Evolutionary conservation across 1,140 invertebrate species (phyloP).

Genomic region (Himalopsyche phryganea): DNA sequence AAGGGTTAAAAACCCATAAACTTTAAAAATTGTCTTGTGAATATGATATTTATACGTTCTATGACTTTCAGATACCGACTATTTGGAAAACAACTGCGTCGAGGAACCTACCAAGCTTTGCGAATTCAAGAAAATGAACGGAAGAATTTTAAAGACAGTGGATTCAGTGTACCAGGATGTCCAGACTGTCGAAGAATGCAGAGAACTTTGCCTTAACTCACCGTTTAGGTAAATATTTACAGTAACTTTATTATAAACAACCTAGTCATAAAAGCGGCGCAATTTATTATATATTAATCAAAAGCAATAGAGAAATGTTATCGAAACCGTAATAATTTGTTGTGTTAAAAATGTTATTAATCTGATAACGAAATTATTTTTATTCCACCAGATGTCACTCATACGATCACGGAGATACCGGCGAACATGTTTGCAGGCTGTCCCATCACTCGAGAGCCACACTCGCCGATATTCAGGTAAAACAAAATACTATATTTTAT

Average conservation of each 20-base stretch:
- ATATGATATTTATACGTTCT: too few species aligned
- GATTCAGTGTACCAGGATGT: slow-evolving; percentile 91
- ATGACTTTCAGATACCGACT: slow-evolving; percentile 65
- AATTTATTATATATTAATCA: background rate
- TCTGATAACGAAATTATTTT: too few species aligned
- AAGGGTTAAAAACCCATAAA: too few species aligned
- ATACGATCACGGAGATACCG: slow-evolving; percentile 90
- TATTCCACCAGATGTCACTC: slow-evolving; percentile 78
- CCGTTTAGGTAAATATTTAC: slow-evolving; percentile 57
- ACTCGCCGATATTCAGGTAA: slow-evolving; percentile 78
- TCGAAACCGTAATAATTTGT: background rate
- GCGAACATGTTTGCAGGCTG: slow-evolving; percentile 86
- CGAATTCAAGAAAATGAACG: slow-evolving; percentile 85
- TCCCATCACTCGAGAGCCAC: slow-evolving; percentile 88
- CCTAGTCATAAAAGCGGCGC: background rate
- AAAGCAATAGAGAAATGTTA: background rate
- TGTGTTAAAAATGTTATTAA: too few species aligned
- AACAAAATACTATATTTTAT: background rate
- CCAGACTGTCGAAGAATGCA: slow-evolving; percentile 78
- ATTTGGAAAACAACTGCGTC: slow-evolving; percentile 87
- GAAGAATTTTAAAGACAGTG: slow-evolving; percentile 87
- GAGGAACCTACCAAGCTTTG: slow-evolving; percentile 87
- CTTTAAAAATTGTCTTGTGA: too few species aligned
- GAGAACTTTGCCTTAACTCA: slow-evolving; percentile 83
- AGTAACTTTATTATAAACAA: background rate